Base-by-base conservation (phyloP, 2,797 vertebrate species). In the Propithecus perrieri region DNA sequence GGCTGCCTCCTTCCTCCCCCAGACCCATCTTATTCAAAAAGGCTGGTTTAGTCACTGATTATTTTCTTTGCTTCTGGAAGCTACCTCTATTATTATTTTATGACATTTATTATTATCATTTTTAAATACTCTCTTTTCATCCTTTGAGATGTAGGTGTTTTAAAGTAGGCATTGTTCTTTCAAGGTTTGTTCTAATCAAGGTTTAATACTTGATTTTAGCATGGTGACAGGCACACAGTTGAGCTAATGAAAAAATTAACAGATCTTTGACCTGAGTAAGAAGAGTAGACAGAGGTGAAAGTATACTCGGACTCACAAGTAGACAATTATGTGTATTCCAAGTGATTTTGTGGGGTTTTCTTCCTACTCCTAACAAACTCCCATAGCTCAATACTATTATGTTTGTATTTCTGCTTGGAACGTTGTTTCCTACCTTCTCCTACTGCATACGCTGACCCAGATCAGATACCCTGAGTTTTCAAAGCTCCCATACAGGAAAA, bases 191-290 rank as follows among this genome's bases (percentile, higher is more conserved):
- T 38, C 38, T 38, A 38, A 38, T 38, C 38, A 38, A 35, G 35
- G 10, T 79, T 84, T 91, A 17, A 46, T 14, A 55, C 14, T 50
- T 93, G 5, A 3, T 55, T 75, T 65, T 26, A 81, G n/a, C 13
- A 24, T 67, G 35, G 22, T 69, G 12, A 63, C 61, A 43, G 1
- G 5, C 3, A 14, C 22, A 41, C 7, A 43, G 43, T 5, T 38
- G 46, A 89, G 20, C 18, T 92, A 87, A n/a, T 43, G 8, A 94
- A 63, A 71, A 71, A 65, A 92, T 43, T n/a, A 22, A 35, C 12
- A 59, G n/a, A 61, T 33, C 28, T 85, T 74, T 43, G 4, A 93
- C 13, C 15, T 80, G 7, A 88, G 33, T 43, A 74, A 75, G 17
- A 33, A 57, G 2, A 53, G 12, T 7, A 59, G 18, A 13, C 30